Percentiles rank a stretch among this genome's conserved stretches.
phyloP scores from a whole-genome alignment of 2,113 vertebrate genomes.

The Cebus imitator region DNA sequence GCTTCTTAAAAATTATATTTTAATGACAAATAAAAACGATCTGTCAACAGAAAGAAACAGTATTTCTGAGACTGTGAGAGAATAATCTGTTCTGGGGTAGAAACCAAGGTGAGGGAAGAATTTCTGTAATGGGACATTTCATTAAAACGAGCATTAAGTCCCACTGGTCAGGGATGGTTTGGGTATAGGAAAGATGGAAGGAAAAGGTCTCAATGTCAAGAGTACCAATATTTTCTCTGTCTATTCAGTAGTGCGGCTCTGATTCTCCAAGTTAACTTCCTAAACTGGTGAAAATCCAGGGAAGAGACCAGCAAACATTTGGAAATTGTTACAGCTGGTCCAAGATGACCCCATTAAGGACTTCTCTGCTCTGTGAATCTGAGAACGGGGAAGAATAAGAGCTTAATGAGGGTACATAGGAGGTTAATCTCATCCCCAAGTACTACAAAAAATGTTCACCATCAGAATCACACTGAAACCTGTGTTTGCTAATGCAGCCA shows the following conservation, averaged over 20 bases:
- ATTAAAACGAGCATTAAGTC: neutral
- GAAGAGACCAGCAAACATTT: neutral
- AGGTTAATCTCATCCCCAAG: neutral
- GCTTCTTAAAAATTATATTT: neutral
- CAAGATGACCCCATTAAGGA: neutral
- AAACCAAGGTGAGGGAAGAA: neutral
- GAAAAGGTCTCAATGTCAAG: neutral
- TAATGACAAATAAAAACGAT: neutral
- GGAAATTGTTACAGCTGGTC: neutral
- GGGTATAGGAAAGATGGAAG: neutral
- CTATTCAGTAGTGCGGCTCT: neutral
- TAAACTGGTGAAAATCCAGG: neutral
- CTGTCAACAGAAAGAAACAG: neutral
- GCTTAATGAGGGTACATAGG: neutral
- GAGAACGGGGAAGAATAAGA: neutral
- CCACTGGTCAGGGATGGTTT: neutral
- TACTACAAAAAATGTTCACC: neutral
- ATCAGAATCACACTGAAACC: neutral
- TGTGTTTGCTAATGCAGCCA: neutral
- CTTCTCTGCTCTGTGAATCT: neutral
- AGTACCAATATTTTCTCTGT: conserved; percentile 20
- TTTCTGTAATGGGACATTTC: neutral
- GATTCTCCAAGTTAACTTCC: neutral
- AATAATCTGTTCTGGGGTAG: neutral
- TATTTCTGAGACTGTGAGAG: neutral